phyloP scores from a whole-genome alignment of 2,113 vertebrate species.

The Python bivittatus region DNA sequence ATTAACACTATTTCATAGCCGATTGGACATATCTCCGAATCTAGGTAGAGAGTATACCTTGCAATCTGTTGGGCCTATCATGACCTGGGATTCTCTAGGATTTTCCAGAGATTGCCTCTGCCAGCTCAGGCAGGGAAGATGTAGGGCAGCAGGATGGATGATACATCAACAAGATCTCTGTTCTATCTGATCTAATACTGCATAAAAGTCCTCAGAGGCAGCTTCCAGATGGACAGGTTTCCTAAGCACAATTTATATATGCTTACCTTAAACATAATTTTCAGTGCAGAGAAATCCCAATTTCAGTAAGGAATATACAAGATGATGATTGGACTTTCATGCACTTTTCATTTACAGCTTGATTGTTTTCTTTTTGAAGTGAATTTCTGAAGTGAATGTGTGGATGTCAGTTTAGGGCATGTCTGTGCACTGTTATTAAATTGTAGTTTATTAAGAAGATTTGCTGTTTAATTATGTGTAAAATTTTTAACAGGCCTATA shows the following conservation, averaged over 20 bases:
- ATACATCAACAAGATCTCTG: too few species aligned
- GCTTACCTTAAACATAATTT: background rate
- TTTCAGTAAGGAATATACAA: background rate
- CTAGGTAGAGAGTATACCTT: too few species aligned
- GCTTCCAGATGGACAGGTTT: background rate
- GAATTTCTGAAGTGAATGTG: background rate
- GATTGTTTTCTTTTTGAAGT: background rate
- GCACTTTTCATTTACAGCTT: background rate
- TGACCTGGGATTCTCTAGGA: too few species aligned
- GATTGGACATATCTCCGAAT: too few species aligned
- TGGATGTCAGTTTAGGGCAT: background rate
- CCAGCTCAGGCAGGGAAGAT: background rate
- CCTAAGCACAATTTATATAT: background rate
- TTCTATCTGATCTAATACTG: background rate
- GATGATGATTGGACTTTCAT: too few species aligned
- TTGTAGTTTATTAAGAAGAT: background rate
- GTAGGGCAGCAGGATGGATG: background rate
- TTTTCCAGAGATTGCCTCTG: too few species aligned
- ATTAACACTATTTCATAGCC: too few species aligned
- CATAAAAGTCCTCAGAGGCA: background rate
- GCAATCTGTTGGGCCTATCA: too few species aligned
- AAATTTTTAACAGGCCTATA: background rate
- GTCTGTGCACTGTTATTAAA: background rate
- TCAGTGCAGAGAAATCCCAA: background rate
- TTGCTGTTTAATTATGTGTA: background rate